Base-by-base conservation (phyloP, 1,140 invertebrate genomes). In the Spodoptera frugiperda region DNA sequence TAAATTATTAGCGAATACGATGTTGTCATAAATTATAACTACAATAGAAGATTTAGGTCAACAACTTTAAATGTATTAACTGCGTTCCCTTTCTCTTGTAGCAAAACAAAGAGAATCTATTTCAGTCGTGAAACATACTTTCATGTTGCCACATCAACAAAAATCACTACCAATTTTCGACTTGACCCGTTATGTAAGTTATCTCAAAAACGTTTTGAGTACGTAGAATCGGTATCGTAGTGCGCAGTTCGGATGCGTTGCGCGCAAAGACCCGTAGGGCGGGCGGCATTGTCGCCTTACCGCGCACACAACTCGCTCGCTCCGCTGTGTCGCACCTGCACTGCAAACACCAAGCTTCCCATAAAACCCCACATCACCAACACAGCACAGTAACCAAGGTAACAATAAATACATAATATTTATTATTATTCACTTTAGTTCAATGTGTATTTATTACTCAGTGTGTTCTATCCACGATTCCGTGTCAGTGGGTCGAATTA, bases 191-290 rank as follows among this genome's bases (percentile, higher is more conserved):
- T 61, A 61, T 61, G 57, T 61, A 61, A 61, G 57, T 61, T 39
- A 39, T 44, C 33, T 44, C 30, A 61, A 33, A 61, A 39, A 39
- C 30, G 12, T 65, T n/a, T 51, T 14, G 14, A 51, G 61, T 48
- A 25, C 44, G 44, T 46, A 19, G 67, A 79, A 76, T 72, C 53
- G 68, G 68, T 53, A 67, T 2, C 25, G 46, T 59, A 63, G 57
- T 89, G 87, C 86, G 87, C 87, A 87, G 82, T 85, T 48, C 10
- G 39, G 44, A 25, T 21, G 48, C 21, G 21, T 54, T 14, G 25
- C 48, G 67, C 49, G 53, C 83, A 79, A 77, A 78, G 65, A 46
- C 77, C 70, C 59, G 53, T 39, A 39, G 33, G 33, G 33, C 33
- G 65, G 53, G 79, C 81, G 70, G 57, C 82, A 86, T 82, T 84